These are phyloP conservation scores for Cettia cetti DNA, from an alignment of 2,113 vertebrate genomes.

Conservation along the genomic window DNA sequence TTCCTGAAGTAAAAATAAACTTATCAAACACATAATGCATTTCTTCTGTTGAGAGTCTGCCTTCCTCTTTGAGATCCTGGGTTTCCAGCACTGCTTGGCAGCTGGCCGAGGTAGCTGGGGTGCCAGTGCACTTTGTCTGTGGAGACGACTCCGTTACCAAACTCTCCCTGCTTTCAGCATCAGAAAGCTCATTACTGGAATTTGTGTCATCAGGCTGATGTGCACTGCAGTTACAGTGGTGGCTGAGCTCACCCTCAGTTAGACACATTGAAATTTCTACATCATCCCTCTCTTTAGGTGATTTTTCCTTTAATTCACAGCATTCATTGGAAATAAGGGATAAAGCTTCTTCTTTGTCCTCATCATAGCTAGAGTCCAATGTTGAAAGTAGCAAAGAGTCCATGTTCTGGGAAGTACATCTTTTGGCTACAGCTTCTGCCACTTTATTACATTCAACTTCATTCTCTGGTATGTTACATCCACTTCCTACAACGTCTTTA, in stretches of 20 bases:
- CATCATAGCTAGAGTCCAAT: conserved; percentile 35
- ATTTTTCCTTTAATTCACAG: conserved; percentile 68
- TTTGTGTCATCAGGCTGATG: conserved; percentile 40
- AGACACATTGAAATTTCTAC: conserved; percentile 44
- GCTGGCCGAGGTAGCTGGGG: conserved; percentile 78
- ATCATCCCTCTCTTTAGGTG: conserved; percentile 49
- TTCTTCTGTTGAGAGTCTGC: conserved; percentile 73
- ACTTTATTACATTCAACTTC: conserved; percentile 61
- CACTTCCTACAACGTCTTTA: conserved; percentile 37
- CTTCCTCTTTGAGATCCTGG: conserved; percentile 67
- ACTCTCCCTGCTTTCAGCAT: conserved; percentile 58
- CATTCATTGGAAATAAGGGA: conserved; percentile 55
- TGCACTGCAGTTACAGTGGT: conserved; percentile 58
- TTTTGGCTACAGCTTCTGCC: conserved; percentile 63
- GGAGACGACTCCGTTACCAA: conserved; percentile 41
- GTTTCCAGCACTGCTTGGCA: conserved; percentile 68
- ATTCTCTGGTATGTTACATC: conserved; percentile 18
- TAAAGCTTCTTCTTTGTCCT: conserved; percentile 57
- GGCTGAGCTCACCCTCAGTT: conserved; percentile 47
- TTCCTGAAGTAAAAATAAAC: conserved; percentile 96
- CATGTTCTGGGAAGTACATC: conserved; percentile 28
- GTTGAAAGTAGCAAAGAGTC: conserved; percentile 47
- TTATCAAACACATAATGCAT: conserved; percentile 93
- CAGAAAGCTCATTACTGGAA: conserved; percentile 58
- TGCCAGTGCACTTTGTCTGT: conserved; percentile 57